A percentile compares a stretch with the other conserved stretches of the same genome.
These are phyloP conservation scores for Dasyornis broadbenti DNA, from an alignment of 2,113 vertebrate genomes.

Conservation along the genomic window DNA sequence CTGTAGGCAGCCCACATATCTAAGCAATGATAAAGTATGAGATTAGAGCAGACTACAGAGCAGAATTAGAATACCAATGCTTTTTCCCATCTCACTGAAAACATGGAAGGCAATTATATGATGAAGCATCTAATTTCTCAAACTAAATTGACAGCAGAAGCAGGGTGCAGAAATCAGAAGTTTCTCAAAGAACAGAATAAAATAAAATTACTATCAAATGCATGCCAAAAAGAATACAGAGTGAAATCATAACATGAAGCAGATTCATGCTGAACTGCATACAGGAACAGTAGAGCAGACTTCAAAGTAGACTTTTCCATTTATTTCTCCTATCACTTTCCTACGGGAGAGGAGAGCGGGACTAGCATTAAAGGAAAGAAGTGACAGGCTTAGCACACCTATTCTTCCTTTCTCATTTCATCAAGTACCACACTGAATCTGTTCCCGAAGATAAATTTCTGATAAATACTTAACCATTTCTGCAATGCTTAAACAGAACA, in stretches of 20 bases:
- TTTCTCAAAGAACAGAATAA: neutral
- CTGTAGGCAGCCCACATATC: neutral
- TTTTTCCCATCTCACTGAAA: neutral
- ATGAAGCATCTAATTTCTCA: neutral
- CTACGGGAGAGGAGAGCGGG: neutral
- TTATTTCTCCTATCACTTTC: neutral
- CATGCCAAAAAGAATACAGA: neutral
- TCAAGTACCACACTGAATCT: neutral
- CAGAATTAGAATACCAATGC: neutral
- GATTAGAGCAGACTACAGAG: neutral
- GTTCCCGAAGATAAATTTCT: neutral
- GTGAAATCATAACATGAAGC: neutral
- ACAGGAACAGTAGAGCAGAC: neutral
- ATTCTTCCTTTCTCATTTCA: neutral
- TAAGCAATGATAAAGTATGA: neutral
- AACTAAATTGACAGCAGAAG: neutral
- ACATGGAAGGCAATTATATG: neutral
- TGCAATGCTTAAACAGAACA: neutral
- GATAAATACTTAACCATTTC: neutral
- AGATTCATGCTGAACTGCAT: neutral
- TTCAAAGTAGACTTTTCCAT: neutral
- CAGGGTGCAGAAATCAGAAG: neutral
- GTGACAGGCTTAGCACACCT: neutral
- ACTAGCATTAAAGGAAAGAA: neutral
- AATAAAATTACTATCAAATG: neutral